Conservation (phyloP, 1,140 invertebrate species). For the Macrosteles quadrilineatus region DNA sequence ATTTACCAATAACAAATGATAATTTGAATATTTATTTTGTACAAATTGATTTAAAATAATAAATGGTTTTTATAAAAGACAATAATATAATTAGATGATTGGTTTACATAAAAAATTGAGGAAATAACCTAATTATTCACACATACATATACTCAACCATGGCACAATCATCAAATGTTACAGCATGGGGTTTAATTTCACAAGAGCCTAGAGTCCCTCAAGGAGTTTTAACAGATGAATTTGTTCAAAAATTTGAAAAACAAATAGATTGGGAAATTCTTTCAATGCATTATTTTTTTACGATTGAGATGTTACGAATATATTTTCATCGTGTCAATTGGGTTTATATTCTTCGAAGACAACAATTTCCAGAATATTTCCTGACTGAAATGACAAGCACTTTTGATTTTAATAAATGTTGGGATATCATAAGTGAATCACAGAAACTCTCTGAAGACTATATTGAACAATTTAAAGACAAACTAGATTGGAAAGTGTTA, state of each 20-base stretch:
- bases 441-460: background rate
- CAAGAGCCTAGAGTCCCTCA: background rate
- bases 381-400: background rate
- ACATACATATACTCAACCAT: too few relatives aligned
- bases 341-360: background rate
- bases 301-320: conserved; percentile 4
- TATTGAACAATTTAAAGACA: background rate
- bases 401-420: background rate
- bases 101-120: too few relatives aligned
- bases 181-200: background rate
- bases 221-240: background rate
- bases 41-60: too few relatives aligned
- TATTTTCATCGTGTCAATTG: background rate
- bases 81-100: too few relatives aligned
- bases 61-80: too few relatives aligned
- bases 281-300: background rate
- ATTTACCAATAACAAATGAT: too few relatives aligned
- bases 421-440: background rate
- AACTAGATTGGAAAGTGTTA: background rate
- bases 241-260: background rate
- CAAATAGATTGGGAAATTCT: background rate
- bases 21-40: too few relatives aligned
- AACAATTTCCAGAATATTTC: background rate
- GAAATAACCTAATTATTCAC: too few relatives aligned
- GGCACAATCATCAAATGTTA: background rate